These are phyloP conservation scores for Lasius fuliginosus DNA, from an alignment of 2,888 invertebrate species.

Conservation along the genomic window DNA sequence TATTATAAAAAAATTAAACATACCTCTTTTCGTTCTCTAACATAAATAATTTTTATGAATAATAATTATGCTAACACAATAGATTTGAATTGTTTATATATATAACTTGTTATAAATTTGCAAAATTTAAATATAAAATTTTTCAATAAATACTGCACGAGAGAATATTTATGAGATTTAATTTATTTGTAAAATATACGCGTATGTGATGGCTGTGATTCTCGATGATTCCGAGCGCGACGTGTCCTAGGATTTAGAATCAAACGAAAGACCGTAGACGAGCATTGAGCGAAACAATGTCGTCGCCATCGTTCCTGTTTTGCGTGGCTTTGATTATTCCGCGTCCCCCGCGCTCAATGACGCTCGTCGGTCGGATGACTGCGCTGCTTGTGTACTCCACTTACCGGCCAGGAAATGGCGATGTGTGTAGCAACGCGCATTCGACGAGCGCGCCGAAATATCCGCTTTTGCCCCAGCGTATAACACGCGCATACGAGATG, in stretches of 20 bases:
- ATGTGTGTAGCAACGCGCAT: conserved; percentile 27
- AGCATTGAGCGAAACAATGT: conserved; percentile 29
- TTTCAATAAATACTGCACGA: too few species aligned
- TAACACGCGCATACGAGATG: conserved; percentile 17
- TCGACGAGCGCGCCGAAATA: conserved; percentile 38
- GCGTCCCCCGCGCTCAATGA: conserved; percentile 57
- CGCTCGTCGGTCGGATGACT: conserved; percentile 57
- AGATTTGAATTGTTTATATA: too few species aligned
- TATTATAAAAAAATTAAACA: too few species aligned
- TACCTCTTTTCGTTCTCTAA: too few species aligned
- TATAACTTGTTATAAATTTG: too few species aligned
- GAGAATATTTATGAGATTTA: background rate
- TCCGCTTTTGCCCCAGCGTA: conserved; percentile 11
- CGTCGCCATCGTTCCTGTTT: conserved; percentile 53
- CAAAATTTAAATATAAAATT: too few species aligned
- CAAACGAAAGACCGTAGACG: conserved; percentile 1
- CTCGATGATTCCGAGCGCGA: conserved; percentile 1
- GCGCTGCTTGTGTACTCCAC: background rate
- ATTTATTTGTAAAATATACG: background rate
- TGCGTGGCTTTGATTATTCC: conserved; percentile 63
- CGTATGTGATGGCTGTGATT: background rate
- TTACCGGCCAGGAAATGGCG: conserved; percentile 25
- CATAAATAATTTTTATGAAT: too few species aligned
- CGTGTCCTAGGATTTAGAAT: background rate
- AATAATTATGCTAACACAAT: too few species aligned